These are phyloP conservation scores for Myotis planiceps DNA, from an alignment of 2,797 vertebrate species.

Conservation along the genomic window DNA sequence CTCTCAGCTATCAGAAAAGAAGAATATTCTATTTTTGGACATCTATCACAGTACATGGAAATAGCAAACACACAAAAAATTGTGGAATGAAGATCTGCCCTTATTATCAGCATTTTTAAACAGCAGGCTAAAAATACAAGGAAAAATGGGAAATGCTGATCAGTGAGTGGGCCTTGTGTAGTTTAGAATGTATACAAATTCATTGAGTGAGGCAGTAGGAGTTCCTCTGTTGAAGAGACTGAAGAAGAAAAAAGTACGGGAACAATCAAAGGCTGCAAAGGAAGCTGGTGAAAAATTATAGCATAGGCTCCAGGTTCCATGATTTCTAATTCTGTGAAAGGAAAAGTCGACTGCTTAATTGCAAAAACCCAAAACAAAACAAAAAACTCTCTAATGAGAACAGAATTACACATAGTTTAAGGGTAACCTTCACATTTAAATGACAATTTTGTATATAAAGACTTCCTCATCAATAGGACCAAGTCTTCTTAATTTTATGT, in stretches of 20 bases:
- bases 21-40: neutral
- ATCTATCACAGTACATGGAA: neutral
- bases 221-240: neutral
- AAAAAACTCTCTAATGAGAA: neutral
- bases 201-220: neutral
- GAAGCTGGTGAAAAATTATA: neutral
- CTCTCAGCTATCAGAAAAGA: neutral
- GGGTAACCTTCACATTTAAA: neutral
- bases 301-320: neutral
- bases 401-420: neutral
- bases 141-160: neutral
- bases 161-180: neutral
- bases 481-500: neutral
- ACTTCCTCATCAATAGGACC: neutral
- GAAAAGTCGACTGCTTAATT: neutral
- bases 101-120: neutral
- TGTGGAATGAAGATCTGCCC: neutral
- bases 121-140: neutral
- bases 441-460: neutral
- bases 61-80: neutral
- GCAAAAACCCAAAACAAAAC: neutral
- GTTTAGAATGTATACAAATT: neutral
- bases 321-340: neutral
- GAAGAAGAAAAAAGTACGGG: neutral
- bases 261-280: neutral